These are phyloP conservation scores for Acanthococcus lagerstroemiae DNA, from an alignment of 2,888 invertebrate genomes.

Conservation along the genomic window DNA sequence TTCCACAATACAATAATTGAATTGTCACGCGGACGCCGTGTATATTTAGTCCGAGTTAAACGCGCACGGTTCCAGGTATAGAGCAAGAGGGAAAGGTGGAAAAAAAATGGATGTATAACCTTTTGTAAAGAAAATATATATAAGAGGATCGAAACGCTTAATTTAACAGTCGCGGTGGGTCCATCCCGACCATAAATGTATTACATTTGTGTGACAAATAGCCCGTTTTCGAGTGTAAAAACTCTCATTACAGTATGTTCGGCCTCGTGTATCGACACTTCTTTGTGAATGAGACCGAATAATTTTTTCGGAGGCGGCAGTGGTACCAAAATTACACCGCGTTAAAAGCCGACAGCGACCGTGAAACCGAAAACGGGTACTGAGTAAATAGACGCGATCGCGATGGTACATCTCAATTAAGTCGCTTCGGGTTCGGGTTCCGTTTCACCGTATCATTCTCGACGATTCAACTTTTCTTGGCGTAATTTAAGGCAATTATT, in stretches of 20 bases:
- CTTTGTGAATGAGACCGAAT: neutral
- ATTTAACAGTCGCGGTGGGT: neutral
- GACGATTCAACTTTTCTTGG: too few relatives aligned
- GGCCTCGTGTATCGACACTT: neutral
- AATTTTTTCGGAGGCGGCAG: neutral
- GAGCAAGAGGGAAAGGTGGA: neutral
- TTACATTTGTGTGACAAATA: neutral
- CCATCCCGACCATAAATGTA: neutral
- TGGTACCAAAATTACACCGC: neutral
- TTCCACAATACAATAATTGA: conserved; percentile 21
- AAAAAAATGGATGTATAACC: neutral
- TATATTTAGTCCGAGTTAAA: neutral
- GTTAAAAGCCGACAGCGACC: neutral
- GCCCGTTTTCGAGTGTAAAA: neutral
- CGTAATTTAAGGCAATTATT: too few relatives aligned
- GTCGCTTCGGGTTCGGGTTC: too few relatives aligned
- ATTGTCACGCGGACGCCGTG: conserved; percentile 22
- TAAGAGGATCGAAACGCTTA: neutral
- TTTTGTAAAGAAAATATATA: neutral
- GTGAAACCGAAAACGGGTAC: neutral
- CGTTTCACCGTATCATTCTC: too few relatives aligned
- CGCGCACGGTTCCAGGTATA: neutral
- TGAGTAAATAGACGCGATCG: neutral
- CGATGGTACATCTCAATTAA: too few relatives aligned
- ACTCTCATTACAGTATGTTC: neutral